Base-by-base conservation (phyloP, 2,113 vertebrate species). In the Perca fluviatilis region DNA sequence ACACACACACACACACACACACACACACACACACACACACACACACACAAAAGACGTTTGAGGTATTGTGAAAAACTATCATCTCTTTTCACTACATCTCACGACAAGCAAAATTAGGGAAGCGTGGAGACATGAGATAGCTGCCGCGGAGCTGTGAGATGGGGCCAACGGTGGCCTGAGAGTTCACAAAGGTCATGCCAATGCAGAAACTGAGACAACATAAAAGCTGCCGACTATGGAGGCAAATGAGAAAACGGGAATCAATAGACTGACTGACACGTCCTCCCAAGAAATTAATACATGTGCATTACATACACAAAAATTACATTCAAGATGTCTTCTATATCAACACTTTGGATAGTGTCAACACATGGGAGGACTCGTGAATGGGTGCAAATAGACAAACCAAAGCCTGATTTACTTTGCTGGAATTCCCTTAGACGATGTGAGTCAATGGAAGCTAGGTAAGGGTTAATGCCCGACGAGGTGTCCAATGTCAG, bases 151-250 rank as follows among this genome's bases (percentile, higher is more conserved):
- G 66, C 66, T 2, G 43, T 3, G 49, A 79, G 51, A 74, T 2
- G 13, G 40, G 30, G 43, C 57, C 53, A 65, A 19, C 5, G 8
- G 50, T 73, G 81, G 77, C 76, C 62, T 27, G 47, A 8, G 54
- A 77, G 83, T 47, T 25, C 74, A 72, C 25, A 84, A 49, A 80
- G 89, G 82, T 84, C 83, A 86, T 0, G 68, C 73, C 74, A 70
- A 5, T 13, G 46, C 74, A 33, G 73, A 78, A 73, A 64, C 27
- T 2, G 21, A 58, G 72, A 53, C 14, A 27, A 51, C 9, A 56
- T 46, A 14, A 21, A 56, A 53, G n/a, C 50, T 51, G 15, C 46
- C 60, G 57, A 73, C 40, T 14, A 47, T 30, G 54, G 9, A 23
- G 18, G 19, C 36, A 65, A 63, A 74, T 18, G 14, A 51, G 65